Base-by-base conservation (phyloP, 2,888 invertebrate species). In the Antitype chi region DNA sequence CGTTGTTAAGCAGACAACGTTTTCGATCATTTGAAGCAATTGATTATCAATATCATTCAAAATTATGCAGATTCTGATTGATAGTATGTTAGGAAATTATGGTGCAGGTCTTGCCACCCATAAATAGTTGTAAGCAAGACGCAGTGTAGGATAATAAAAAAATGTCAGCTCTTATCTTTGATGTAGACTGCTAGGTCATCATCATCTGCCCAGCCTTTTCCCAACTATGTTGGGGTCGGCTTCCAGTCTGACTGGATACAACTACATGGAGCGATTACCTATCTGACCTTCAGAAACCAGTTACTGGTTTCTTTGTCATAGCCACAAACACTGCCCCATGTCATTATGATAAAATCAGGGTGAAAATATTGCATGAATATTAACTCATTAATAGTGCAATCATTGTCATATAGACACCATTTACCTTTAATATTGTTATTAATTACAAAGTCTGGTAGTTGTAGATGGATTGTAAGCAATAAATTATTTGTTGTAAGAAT, bases 381-480 rank as follows among this genome's bases (percentile, higher is more conserved):
- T 76, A 67, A 17, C 9, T 49, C 11, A 9, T 43, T 38, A 32
- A 25, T 75, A 75, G 53, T 73, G 70, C 67, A 82, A 77, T 81
- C 8, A 66, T 47, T 86, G 55, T 72, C 60, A 67, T n/a, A 49
- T 67, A 76, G 59, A 62, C 17, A 64, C 60, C 66, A 67, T 75
- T 62, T 60, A 63, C 64, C 32, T 66, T 68, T 55, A 76, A 80
- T 71, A 72, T 84, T 83, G 86, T 89, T 87, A 80, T 81, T 84
- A 80, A 86, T 80, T 85, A 89, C 74, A 84, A 83, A 86, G 84
- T 88, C 87, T 82, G 79, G 62, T 90, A 89, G 88, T 69, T 70
- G 20, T 90, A 90, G 87, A 71, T 79, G 80, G 80, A 84, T 84
- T 76, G 70, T 83, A 86, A 71, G 74, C 49, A 89, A 85, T 88